A percentile compares a stretch with the other conserved stretches of the same genome.
Conservation (phyloP, 2,797 vertebrate species). For the Erethizon dorsatum region DNA sequence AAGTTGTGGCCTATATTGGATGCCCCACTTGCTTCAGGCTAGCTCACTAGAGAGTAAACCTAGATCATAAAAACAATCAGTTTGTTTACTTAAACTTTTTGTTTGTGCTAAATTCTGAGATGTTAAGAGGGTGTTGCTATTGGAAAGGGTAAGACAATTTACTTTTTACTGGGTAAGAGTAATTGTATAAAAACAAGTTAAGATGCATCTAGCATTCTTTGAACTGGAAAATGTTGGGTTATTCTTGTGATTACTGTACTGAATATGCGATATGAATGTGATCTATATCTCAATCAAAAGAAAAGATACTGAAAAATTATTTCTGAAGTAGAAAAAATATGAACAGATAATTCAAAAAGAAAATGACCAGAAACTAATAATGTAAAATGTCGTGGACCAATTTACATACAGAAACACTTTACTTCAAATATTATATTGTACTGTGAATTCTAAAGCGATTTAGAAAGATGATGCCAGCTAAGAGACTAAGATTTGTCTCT, state of each 20-base stretch:
- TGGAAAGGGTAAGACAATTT: neutral
- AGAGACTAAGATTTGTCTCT: neutral
- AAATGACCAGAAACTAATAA: neutral
- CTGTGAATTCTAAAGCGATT: neutral
- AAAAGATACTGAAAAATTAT: neutral
- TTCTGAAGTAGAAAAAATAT: neutral
- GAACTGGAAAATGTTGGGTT: neutral
- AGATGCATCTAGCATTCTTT: neutral
- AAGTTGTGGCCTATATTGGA: neutral
- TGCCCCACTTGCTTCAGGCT: neutral
- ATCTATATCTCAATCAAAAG: neutral
- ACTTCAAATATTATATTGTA: neutral
- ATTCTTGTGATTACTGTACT: neutral
- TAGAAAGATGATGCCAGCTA: neutral
- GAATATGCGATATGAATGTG: neutral
- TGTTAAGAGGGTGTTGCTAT: neutral
- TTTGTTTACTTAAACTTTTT: neutral
- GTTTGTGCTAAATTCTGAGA: neutral
- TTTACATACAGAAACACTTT: neutral
- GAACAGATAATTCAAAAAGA: neutral
- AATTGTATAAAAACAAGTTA: neutral
- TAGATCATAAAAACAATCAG: neutral
- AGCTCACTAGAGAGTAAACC: constrained; percentile 16
- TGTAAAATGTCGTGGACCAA: neutral
- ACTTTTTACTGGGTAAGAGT: neutral